Evolutionary conservation across 2,888 invertebrate species (phyloP), one percentile per base, ranked within the genome.

Genomic region (Calephelis perditalis): DNA sequence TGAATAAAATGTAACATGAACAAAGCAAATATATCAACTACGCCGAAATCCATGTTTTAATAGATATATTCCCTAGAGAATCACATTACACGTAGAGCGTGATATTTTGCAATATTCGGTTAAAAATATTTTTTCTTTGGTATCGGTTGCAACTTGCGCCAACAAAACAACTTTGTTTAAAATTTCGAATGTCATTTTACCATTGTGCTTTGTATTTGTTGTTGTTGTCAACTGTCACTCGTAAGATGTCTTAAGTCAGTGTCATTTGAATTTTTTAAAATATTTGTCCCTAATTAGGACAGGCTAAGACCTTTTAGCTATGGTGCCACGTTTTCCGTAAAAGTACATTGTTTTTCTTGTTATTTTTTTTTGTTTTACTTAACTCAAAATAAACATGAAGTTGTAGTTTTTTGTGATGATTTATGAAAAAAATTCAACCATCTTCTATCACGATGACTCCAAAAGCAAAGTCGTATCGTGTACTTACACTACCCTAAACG

Each of bases 81-180:
- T 85, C 74, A 85, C 86, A 88, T 87, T 74, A 86, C 87, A 84
- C 76, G 69, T 62, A 67, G 61, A 35, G 68, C 67, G 65, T 59
- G 43, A 47, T 66, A 73, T 78, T 71, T 70, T 70, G 71, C 69
- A 74, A 72, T 72, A 73, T 74, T 65, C 63, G 63, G 66, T 73
- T 70, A 68, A 70, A 71, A 73, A 65, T 67, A 71, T 70, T 71
- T 70, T 73, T 69, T 70, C 72, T 73, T 69, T 68, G 68, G 68
- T 63, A 59, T 64, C 68, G 62, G 40, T 40, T 40, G 40, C 40
- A 69, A 71, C 73, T 40, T 40, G 70, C 71, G 70, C 74, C 75
- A 78, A 73, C 80, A 80, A 81, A 82, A 78, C 80, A 82, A 82
- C 82, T 78, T 79, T 35, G 52, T 52, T 11, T 52, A 52, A 35